Evolutionary conservation across 2,113 vertebrate species (phyloP).

Genomic region (Pseudonaja textilis): DNA sequence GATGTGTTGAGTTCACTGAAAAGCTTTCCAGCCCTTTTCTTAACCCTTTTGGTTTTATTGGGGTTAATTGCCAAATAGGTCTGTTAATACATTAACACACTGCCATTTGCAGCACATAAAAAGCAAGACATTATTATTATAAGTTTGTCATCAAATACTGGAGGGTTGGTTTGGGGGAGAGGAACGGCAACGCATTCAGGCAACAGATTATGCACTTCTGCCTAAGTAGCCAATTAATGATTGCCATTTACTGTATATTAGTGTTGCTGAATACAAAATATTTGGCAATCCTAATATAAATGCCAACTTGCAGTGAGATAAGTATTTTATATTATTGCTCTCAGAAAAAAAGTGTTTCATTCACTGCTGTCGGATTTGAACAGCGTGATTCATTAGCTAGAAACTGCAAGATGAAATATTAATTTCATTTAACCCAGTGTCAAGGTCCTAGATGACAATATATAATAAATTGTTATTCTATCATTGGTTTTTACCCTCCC

Average conservation of each 20-base stretch:
- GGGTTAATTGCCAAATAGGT: background rate
- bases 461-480: background rate
- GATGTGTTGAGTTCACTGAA: background rate
- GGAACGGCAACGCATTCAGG: background rate
- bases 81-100: background rate
- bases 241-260: background rate
- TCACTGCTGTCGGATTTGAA: constrained; percentile 27
- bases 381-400: constrained; percentile 61
- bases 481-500: background rate
- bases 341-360: constrained; percentile 20
- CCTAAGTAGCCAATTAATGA: background rate
- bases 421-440: constrained; percentile 49
- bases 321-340: constrained; percentile 53
- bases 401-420: constrained; percentile 57
- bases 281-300: constrained; percentile 41
- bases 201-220: background rate
- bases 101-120: background rate
- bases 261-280: background rate
- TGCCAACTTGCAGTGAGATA: constrained; percentile 53
- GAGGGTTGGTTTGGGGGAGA: background rate
- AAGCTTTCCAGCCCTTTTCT: background rate
- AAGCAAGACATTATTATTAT: background rate
- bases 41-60: background rate
- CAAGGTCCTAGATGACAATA: background rate
- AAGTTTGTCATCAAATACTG: background rate